Percentiles rank a stretch among this genome's conserved stretches.
phyloP scores from a whole-genome alignment of 2,113 vertebrate genomes.

The Bubalus kerabau region DNA sequence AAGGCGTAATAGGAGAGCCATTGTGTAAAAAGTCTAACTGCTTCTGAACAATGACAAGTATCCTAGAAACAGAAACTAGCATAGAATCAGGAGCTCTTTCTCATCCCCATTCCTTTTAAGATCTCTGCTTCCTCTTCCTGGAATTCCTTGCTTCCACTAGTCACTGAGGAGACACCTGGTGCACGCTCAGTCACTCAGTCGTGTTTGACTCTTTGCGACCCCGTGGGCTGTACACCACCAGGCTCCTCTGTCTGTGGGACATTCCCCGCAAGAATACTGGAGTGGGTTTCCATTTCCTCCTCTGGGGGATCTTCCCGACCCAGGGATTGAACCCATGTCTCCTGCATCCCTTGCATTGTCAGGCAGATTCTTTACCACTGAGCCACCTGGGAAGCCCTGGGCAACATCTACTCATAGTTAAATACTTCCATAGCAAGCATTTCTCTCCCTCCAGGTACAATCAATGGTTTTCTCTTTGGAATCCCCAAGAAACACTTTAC shows the following conservation, averaged over 20 bases:
- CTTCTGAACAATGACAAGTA: not conserved
- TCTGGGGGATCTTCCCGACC: not conserved
- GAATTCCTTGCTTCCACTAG: not conserved
- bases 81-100: not conserved
- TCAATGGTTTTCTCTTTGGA: not conserved
- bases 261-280: rapidly evolving
- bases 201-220: not conserved
- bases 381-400: not conserved
- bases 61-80: not conserved
- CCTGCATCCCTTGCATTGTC: not conserved
- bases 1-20: not conserved
- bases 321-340: not conserved
- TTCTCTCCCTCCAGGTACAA: not conserved
- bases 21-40: not conserved
- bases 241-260: not conserved
- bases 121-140: not conserved
- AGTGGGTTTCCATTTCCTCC: not conserved
- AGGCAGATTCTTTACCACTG: not conserved
- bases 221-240: not conserved
- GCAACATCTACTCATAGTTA: not conserved
- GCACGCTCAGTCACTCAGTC: not conserved
- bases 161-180: not conserved
- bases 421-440: not conserved
- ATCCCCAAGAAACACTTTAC: not conserved
- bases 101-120: not conserved